Conservation (phyloP, 2,113 vertebrate species). For the Anhinga anhinga region DNA sequence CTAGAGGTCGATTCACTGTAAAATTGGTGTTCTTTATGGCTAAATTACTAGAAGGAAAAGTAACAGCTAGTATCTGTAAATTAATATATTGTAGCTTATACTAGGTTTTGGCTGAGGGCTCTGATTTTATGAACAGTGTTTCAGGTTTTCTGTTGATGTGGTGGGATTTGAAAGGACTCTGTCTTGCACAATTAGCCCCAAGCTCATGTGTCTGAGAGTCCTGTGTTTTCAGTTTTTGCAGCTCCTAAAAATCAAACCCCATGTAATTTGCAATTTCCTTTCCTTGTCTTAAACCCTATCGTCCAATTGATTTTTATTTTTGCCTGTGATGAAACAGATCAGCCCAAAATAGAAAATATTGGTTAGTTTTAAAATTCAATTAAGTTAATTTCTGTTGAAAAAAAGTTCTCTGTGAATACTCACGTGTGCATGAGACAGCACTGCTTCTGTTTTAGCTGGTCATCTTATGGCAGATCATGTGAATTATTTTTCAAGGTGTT, state of each 20-base stretch:
- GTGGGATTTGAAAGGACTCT: not conserved
- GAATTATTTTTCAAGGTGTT: not conserved
- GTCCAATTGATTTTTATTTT: not conserved
- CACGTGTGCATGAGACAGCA: rapidly evolving
- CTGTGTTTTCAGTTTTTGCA: not conserved
- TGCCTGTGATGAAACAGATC: not conserved
- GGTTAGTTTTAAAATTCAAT: not conserved
- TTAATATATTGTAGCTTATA: not conserved
- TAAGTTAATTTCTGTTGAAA: not conserved
- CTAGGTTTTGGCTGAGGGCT: not conserved
- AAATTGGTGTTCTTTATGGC: not conserved
- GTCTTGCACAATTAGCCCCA: not conserved
- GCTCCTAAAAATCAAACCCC: not conserved
- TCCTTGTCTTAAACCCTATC: not conserved
- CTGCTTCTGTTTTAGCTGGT: not conserved
- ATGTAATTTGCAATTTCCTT: not conserved
- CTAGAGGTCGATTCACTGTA: not conserved
- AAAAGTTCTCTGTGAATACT: not conserved
- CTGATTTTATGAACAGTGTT: not conserved
- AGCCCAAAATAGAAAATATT: not conserved
- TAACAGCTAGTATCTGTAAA: not conserved
- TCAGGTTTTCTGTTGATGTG: not conserved
- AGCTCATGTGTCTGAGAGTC: not conserved
- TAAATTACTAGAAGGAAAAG: not conserved
- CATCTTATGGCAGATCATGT: not conserved